These are phyloP conservation scores for Alcis repandata DNA, from an alignment of 2,888 invertebrate species.

Conservation along the genomic window DNA sequence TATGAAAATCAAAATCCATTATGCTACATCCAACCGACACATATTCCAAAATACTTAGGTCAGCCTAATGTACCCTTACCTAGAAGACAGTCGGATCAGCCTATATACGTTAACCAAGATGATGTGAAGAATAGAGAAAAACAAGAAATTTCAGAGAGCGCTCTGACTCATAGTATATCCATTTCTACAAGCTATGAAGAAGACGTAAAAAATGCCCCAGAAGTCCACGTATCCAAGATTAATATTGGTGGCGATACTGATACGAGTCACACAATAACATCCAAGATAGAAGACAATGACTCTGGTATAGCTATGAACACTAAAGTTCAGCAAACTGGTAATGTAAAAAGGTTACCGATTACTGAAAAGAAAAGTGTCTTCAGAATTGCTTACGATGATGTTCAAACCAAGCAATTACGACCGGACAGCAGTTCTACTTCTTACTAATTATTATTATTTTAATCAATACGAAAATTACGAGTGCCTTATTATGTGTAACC, in stretches of 20 bases:
- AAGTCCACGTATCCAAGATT: slow-evolving; percentile 87
- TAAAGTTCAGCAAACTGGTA: slow-evolving; percentile 81
- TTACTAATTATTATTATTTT: slow-evolving; percentile 61
- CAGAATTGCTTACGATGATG: slow-evolving; percentile 96
- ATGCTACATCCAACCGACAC: slow-evolving; percentile 86
- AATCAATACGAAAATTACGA: slow-evolving; percentile 50
- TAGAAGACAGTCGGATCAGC: slow-evolving; percentile 73
- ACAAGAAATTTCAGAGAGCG: slow-evolving; percentile 76
- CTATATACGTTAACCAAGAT: slow-evolving; percentile 82
- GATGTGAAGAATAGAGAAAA: slow-evolving; percentile 69
- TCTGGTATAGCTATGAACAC: slow-evolving; percentile 92
- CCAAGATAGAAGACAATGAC: slow-evolving; percentile 90
- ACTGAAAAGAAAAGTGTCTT: slow-evolving; percentile 97
- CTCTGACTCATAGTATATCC: slow-evolving; percentile 78
- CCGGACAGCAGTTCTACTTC: slow-evolving; percentile 93
- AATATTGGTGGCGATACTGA: slow-evolving; percentile 78
- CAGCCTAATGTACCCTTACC: slow-evolving; percentile 81
- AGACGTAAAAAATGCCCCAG: slow-evolving; percentile 67
- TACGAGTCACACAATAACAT: slow-evolving; percentile 58
- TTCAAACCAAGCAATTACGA: slow-evolving; percentile 93
- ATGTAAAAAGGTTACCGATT: slow-evolving; percentile 88
- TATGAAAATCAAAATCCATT: slow-evolving; percentile 85
- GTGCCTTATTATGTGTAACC: slow-evolving; percentile 70
- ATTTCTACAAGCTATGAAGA: slow-evolving; percentile 80
- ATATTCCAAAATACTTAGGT: slow-evolving; percentile 88